phyloP scores from a whole-genome alignment of 2,797 vertebrate genomes.

The Australoheros facetus region DNA sequence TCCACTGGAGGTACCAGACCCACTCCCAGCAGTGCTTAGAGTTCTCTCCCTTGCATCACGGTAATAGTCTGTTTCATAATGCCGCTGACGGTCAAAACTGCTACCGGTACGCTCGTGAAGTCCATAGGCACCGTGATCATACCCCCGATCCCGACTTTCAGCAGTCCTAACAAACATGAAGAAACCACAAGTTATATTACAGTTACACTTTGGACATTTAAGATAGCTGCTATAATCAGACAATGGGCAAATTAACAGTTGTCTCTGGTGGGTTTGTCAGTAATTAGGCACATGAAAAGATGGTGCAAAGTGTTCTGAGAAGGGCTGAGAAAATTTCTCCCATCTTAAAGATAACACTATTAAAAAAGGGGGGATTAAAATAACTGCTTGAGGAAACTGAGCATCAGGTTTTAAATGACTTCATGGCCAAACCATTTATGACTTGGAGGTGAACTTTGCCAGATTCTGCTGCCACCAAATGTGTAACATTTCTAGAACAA shows the following conservation, averaged over 20 bases:
- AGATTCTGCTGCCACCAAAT: background rate
- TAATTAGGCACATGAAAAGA: conserved; percentile 42
- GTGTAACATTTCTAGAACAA: background rate
- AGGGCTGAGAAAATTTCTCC: background rate
- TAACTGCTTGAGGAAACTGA: background rate
- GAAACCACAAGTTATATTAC: conserved; percentile 54
- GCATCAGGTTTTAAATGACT: background rate
- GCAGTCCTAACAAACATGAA: conserved; percentile 86
- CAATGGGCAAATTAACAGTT: conserved; percentile 41
- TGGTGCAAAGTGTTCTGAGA: conserved; percentile 20
- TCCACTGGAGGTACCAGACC: conserved; percentile 73
- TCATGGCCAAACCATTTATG: background rate
- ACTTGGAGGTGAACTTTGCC: background rate
- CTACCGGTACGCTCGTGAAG: conserved; percentile 93
- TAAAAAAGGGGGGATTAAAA: background rate
- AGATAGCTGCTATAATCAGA: conserved; percentile 33
- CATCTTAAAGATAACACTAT: conserved; percentile 12
- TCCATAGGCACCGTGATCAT: conserved; percentile 99
- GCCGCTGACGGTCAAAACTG: conserved; percentile 95
- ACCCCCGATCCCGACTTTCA: conserved; percentile 95
- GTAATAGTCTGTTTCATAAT: conserved; percentile 99
- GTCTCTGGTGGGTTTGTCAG: conserved; percentile 33
- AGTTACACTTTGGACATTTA: background rate
- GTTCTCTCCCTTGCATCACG: conserved; percentile 94
- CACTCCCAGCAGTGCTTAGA: conserved; percentile 76